Conservation (phyloP, 1,140 invertebrate species). For the Carcinoscorpius rotundicauda region DNA sequence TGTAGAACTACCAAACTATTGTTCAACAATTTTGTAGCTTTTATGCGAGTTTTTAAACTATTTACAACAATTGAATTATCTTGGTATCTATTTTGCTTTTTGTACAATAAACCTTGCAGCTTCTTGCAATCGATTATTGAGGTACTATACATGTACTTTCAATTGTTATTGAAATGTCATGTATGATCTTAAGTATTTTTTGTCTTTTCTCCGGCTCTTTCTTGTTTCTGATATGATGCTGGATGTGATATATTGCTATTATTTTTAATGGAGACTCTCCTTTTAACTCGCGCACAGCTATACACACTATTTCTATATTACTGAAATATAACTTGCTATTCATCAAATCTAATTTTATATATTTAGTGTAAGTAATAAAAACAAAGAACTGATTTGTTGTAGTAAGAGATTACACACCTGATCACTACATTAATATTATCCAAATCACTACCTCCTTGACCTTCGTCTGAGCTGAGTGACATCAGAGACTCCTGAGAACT, state of each 20-base stretch:
- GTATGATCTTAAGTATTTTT: no score
- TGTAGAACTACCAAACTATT: no score
- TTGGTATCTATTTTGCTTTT: no score
- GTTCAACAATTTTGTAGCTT: no score
- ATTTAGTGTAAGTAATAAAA: not conserved
- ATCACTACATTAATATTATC: slow-evolving; percentile 37
- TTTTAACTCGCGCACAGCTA: not conserved
- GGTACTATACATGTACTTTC: no score
- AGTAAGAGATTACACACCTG: slow-evolving; percentile 24
- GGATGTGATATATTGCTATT: not conserved
- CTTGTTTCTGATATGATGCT: not conserved
- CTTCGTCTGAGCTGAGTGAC: slow-evolving; percentile 20
- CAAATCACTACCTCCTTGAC: slow-evolving; percentile 13
- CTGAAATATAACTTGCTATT: not conserved
- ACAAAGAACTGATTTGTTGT: not conserved
- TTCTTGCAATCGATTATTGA: no score
- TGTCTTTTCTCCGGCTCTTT: no score
- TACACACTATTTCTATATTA: not conserved
- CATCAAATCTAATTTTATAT: not conserved
- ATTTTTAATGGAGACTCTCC: not conserved
- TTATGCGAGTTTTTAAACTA: no score
- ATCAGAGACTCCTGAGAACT: slow-evolving; percentile 22
- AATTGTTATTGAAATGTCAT: no score
- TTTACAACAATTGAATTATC: no score
- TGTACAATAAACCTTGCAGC: no score